These are phyloP conservation scores for Falco cherrug DNA, from an alignment of 2,797 vertebrate species.

Conservation along the genomic window DNA sequence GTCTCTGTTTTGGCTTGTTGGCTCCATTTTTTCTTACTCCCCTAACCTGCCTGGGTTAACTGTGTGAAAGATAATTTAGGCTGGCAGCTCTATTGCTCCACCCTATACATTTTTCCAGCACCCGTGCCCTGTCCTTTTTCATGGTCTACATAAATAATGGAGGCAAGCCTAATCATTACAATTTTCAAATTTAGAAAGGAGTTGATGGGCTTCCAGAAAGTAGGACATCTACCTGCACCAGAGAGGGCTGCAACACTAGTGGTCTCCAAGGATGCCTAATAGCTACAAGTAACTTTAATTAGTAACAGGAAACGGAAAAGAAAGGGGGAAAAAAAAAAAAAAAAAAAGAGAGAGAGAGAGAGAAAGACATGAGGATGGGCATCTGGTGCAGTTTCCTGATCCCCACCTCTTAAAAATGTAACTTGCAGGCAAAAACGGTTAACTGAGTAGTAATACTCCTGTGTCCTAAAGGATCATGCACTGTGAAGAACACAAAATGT, in stretches of 20 bases:
- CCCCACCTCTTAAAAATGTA: neutral
- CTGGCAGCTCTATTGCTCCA: neutral
- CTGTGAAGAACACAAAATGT: neutral
- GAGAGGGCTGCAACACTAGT: neutral
- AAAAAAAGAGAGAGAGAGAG: too few species aligned
- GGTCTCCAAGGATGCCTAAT: neutral
- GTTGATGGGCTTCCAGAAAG: neutral
- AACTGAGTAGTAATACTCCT: neutral
- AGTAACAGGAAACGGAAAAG: neutral
- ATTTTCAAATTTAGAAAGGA: neutral
- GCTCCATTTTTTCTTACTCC: neutral
- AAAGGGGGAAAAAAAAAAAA: neutral
- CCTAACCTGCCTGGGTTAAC: neutral
- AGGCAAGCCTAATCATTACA: too few species aligned
- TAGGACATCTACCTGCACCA: neutral
- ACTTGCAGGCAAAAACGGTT: neutral
- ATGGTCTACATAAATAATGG: neutral
- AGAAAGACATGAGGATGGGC: neutral
- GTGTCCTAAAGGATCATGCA: neutral
- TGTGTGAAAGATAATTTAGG: constrained; percentile 4
- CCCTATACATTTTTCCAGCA: neutral
- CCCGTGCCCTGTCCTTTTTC: neutral
- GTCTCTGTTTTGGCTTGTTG: neutral
- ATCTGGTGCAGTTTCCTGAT: neutral
- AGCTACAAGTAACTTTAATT: neutral